A percentile compares a stretch with the other conserved stretches of the same genome.
phyloP scores from a whole-genome alignment of 2,113 vertebrate species.

The Echinops telfairi region DNA sequence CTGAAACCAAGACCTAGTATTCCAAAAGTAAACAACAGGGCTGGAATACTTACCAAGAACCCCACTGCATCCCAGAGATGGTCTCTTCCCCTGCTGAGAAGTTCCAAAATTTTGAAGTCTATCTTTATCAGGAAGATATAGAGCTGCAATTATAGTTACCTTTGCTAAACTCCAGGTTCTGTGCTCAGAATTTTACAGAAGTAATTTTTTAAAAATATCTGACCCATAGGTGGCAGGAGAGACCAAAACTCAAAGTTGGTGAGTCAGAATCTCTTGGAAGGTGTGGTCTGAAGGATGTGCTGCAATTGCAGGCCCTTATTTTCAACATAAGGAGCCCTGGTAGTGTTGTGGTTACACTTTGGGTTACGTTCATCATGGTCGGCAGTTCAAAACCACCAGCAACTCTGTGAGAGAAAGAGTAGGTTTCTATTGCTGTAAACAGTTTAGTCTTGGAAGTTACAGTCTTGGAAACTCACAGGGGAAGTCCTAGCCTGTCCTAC shows the following conservation, averaged over 20 bases:
- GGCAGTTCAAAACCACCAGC: too few species aligned
- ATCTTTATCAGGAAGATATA: not conserved
- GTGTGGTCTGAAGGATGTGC: not conserved
- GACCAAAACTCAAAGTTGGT: conserved; percentile 55
- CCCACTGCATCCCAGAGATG: too few species aligned
- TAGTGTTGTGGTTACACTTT: too few species aligned
- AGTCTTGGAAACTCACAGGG: too few species aligned
- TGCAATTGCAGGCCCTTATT: not conserved
- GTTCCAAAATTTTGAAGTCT: not conserved
- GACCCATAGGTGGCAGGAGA: conserved; percentile 64
- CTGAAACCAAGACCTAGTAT: not conserved
- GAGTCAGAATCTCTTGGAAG: not conserved
- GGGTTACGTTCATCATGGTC: too few species aligned
- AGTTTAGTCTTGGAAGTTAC: too few species aligned
- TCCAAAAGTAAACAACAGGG: not conserved
- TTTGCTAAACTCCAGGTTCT: accelerated
- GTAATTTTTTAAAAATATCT: not conserved
- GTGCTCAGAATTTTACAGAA: not conserved
- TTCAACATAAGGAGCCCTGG: not conserved
- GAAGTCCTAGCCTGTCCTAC: too few species aligned
- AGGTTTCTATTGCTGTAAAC: too few species aligned
- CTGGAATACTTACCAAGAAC: not conserved
- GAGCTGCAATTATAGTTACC: not conserved
- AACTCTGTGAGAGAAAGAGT: too few species aligned
- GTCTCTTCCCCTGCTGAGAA: not conserved